phyloP scores from a whole-genome alignment of 2,113 vertebrate species.

The Phylloscopus whistleri region DNA sequence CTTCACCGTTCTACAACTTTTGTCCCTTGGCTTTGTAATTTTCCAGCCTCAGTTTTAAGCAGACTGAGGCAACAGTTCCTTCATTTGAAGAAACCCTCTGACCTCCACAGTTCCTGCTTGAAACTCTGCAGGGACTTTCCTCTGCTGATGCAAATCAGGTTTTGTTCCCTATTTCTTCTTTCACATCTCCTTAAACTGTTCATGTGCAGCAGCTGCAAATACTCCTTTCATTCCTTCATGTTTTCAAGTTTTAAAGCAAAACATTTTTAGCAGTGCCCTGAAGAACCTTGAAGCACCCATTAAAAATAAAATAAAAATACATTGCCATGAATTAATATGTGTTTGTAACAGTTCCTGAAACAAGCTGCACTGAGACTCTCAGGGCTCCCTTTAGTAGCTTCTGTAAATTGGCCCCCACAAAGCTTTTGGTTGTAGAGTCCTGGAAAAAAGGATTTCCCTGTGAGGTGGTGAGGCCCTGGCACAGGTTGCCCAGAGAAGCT shows the following conservation, averaged over 20 bases:
- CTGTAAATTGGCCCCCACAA: not conserved
- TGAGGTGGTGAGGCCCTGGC: not conserved
- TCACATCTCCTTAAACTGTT: not conserved
- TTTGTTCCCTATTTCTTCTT: constrained; percentile 8
- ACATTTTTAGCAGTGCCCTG: not conserved
- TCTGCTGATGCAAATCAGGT: not conserved
- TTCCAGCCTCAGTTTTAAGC: not conserved
- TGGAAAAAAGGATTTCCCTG: not conserved
- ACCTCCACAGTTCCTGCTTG: not conserved
- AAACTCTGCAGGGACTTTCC: constrained; percentile 2
- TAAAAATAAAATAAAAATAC: not conserved
- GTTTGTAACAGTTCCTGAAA: not conserved
- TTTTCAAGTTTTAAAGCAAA: not conserved
- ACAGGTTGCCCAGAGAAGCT: no score
- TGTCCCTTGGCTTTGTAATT: not conserved
- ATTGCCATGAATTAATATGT: rapidly evolving
- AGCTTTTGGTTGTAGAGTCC: no score
- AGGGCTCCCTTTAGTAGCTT: not conserved
- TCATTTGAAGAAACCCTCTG: not conserved
- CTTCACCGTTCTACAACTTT: not conserved
- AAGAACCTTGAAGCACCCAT: not conserved
- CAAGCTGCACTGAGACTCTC: not conserved
- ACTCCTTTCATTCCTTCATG: not conserved
- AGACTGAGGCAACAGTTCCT: not conserved
- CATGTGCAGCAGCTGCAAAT: not conserved